Base-by-base conservation (phyloP, 2,888 invertebrate species). In the Pyrocoelia pectoralis region DNA sequence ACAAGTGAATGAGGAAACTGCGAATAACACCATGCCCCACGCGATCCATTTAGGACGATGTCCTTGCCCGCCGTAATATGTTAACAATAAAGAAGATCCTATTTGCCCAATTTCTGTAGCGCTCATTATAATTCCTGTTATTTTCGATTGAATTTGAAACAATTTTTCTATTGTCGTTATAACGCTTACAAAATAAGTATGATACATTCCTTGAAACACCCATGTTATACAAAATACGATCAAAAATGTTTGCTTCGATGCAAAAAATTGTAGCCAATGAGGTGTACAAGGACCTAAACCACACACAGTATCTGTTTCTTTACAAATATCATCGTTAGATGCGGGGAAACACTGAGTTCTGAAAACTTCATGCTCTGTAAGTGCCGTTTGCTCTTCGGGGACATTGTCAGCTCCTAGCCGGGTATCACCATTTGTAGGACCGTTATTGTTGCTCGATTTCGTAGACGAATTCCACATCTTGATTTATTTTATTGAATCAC, bases 101-200 rank as follows among this genome's bases (percentile, higher is more conserved):
- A 96, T 95, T 82, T 95, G 95, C 0, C 96, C 96, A 77, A 96
- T 92, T 82, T 96, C 95, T 14, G 94, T 95, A 68, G 95, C 94
- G 72, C 94, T 93, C 85, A 96, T 87, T 73, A 96, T 87, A 60
- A 94, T 88, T 0, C 95, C 95, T 0, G 94, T 95, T 41, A 94
- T 94, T 83, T 93, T 94, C 61, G 94, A 94, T 80, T 94, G 94
- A 66, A 96, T 91, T 83, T 93, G 92, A 80, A 94, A 96, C 65
- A 96, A 84, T 81, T 95, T 95, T 81, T 96, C 95, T 69, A 96
- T 91, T 28, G 95, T 96, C 60, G 96, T 96, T 76, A 95, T 94
- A 70, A 94, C 94, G 79, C 94, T 94, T 61, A 95, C 95, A 80
- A 96, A 95, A 81, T 96, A 96, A 41, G 96, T 95, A 82, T 93